These are phyloP conservation scores for Tauraco hartlaubi DNA, from an alignment of 2,797 vertebrate genomes.

Conservation along the genomic window DNA sequence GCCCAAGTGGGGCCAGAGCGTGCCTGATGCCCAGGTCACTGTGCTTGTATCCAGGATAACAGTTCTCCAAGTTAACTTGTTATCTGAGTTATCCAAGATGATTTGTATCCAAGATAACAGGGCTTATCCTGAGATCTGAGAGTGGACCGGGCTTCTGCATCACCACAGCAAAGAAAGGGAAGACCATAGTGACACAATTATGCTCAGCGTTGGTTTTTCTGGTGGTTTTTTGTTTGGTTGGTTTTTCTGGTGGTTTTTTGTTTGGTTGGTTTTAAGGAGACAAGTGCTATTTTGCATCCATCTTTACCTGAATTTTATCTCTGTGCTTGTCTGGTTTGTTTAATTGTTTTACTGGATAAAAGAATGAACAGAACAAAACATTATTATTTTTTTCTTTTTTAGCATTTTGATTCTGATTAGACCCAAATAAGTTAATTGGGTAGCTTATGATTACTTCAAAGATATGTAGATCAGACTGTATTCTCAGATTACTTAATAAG, in stretches of 20 bases:
- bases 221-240: neutral
- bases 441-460: neutral
- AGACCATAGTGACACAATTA: rapidly evolving
- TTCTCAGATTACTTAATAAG: conserved; percentile 17
- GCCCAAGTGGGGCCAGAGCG: too few species aligned
- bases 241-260: neutral
- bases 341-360: neutral
- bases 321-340: neutral
- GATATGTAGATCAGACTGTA: neutral
- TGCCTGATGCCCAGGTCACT: too few species aligned
- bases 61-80: too few species aligned
- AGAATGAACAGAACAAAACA: neutral
- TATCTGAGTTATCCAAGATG: too few species aligned
- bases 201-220: neutral
- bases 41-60: too few species aligned
- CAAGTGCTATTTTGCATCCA: neutral
- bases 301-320: neutral
- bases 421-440: neutral
- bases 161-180: neutral
- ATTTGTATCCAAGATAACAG: too few species aligned
- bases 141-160: too few species aligned
- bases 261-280: neutral
- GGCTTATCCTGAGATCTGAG: too few species aligned
- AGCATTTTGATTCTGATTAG: neutral
- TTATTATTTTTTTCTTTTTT: neutral